Conservation (phyloP, 2,113 vertebrate species). For the Eira barbara region DNA sequence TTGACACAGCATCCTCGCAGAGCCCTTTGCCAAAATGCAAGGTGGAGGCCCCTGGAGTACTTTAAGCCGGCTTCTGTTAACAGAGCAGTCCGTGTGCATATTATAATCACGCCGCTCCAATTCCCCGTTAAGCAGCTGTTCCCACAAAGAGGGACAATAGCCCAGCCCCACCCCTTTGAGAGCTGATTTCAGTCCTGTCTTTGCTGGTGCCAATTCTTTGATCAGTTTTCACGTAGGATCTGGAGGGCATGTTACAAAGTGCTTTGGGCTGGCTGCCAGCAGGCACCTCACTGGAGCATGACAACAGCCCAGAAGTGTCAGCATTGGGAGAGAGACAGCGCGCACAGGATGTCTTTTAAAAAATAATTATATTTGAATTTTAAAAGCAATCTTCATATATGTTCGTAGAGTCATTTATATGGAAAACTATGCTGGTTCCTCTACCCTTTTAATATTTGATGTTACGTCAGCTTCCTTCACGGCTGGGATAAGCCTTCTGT, state of each 20-base stretch:
- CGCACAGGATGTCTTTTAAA: slow-evolving; percentile 60
- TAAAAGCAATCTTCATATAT: slow-evolving; percentile 70
- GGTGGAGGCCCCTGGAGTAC: slow-evolving; percentile 30
- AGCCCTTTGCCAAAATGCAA: slow-evolving; percentile 23
- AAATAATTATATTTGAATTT: slow-evolving; percentile 75
- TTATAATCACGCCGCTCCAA: slow-evolving; percentile 14
- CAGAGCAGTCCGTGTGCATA: not conserved
- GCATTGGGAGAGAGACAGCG: not conserved
- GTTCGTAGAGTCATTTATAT: slow-evolving; percentile 70
- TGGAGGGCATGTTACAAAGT: slow-evolving; percentile 72
- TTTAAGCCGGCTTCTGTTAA: not conserved
- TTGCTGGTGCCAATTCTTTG: slow-evolving; percentile 69
- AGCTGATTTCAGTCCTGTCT: slow-evolving; percentile 53
- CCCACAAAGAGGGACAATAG: slow-evolving; percentile 70
- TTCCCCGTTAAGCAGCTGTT: slow-evolving; percentile 64
- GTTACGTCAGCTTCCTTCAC: not conserved
- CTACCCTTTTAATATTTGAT: slow-evolving; percentile 66
- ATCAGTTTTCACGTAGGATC: slow-evolving; percentile 66
- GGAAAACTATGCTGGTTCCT: slow-evolving; percentile 63
- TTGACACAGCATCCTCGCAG: slow-evolving; percentile 4
- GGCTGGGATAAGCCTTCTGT: not conserved
- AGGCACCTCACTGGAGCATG: slow-evolving; percentile 57
- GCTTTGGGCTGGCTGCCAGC: slow-evolving; percentile 73
- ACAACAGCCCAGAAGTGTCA: slow-evolving; percentile 63
- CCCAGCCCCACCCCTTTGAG: slow-evolving; percentile 37